Evolutionary conservation across 2,888 invertebrate genomes (phyloP), one percentile per base, ranked within the genome.

Genomic region (Drosophila mettleri): DNA sequence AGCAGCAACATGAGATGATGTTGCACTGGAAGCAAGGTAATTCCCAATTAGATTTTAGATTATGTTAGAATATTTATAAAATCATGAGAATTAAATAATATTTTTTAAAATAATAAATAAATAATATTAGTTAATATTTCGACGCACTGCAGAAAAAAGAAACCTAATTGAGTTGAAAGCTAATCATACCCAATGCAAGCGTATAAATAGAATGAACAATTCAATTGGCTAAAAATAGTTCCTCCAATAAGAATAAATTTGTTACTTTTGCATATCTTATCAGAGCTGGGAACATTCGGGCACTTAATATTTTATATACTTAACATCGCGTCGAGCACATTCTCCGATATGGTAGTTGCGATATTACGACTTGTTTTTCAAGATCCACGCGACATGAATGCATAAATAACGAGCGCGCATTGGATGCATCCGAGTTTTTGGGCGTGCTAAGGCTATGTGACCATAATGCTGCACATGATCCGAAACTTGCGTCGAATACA

Each of bases 381-480:
- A 67, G 69, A 54, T 71, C 36, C 29, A 80, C 78, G 73, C 61
- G 73, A 62, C 57, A 24, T 43, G 84, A 68, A 87, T 84, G 62
- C 57, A 49, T 63, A 51, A 69, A 51, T 20, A 43, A 38, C 29
- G 54, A 20, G 10, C 20, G 38, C 22, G 29, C 36, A 46, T 51
- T 57, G 38, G 43, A 52, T 71, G 75, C 71, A 71, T 54, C 55
- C 46, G 53, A 43, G 27, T 16, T 64, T 66, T 70, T 80, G 84
- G 78, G 54, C 61, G 52, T 45, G 67, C 78, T 84, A 85, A 87
- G 89, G 87, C 69, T 87, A 45, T 58, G 82, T 76, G 79, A 36
- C 82, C 86, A 84, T 87, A 88, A 74, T 66, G 68, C 53, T 71
- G 64, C 60, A 72, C 51, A 45, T 36, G 24, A 45, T 6, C 38